Base-by-base conservation (phyloP, 2,113 vertebrate species). In the Pedionomus torquatus region DNA sequence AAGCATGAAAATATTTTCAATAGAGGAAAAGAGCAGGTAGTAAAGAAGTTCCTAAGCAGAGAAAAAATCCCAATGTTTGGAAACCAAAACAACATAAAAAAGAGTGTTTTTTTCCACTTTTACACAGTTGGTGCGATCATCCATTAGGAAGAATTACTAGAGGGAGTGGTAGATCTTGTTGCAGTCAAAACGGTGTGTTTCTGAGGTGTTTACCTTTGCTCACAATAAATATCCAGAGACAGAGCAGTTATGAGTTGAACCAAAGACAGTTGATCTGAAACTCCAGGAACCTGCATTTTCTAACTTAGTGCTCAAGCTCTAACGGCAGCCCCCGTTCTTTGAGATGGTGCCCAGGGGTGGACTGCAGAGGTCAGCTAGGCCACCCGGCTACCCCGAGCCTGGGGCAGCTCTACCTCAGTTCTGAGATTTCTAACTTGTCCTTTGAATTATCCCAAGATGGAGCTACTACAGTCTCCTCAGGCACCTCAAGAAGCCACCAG, bases 51-150 rank as follows among this genome's bases (percentile, higher is more conserved):
- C 15, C 54, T 58, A 43, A 78, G 37, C 80, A 91, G 39, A 81
- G 54, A 68, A 74, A 48, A 30, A 81, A 39, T 9, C n/a, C 5
- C 18, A 19, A 2, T 26, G 11, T 24, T 65, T 69, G 43, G 31
- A 83, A 92, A 79, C 6, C 5, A 35, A 72, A 74, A 20, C 23
- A 43, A 85, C 87, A 58, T 26, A 75, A 26, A 35, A 57, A 74
- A 6, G 33, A 58, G 39, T 12, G 46, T 5, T 16, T 21, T 44
- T 17, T 81, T 69, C 30, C 23, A 17, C 57, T 84, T 94, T 84
- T 52, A 52, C 0, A 2, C 24, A 2, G 1, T 19, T 3, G 2
- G 11, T 33, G 39, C 20, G 25, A 58, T 24, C 1, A 13, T 28
- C 11, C 8, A 9, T 21, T 68, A 9, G 10, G 35, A 89, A 23